Evolutionary conservation across 2,888 invertebrate genomes (phyloP), one percentile per base, ranked within the genome.

Genomic region (Agriopis marginaria): DNA sequence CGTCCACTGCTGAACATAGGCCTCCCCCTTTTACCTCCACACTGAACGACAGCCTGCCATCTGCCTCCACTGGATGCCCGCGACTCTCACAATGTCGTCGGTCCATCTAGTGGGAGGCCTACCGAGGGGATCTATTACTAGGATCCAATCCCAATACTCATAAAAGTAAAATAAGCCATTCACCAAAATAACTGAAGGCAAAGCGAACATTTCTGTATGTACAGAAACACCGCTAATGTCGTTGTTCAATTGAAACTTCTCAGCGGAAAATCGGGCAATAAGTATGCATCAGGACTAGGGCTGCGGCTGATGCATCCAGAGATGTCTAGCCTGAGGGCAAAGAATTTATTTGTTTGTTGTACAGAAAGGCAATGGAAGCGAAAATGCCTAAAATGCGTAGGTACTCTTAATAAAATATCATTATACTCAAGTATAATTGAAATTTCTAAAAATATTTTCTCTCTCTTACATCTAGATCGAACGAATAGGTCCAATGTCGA

Each of bases 221-320:
- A 66, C 17, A 55, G 61, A 40, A 69, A 59, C 66, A 62, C 84
- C 85, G 80, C 88, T 93, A 93, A 93, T 92, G 89, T 85, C 82
- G 86, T 79, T 79, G 86, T 84, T 87, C 88, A 91, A 92, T 93
- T 92, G 93, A 90, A 92, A 91, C 78, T 85, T 86, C 85, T 87
- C 84, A 81, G 84, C 77, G 86, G 90, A 89, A 92, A 93, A 93
- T 92, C 88, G 86, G 82, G 88, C 88, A 87, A 92, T 94, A 93
- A 89, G 93, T 93, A 94, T 94, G 93, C 93, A 93, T 92, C 90
- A 87, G 90, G 81, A 83, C 81, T 77, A 74, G 77, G 74, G 75
- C 81, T 78, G 87, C 77, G 86, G 87, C 87, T 87, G 91, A 88
- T 88, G 87, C 84, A 84, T 80, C 81, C 85, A 82, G 86, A 87